A percentile compares a stretch with the other conserved stretches of the same genome.
phyloP scores from a whole-genome alignment of 2,113 vertebrate species.

The Aspidoscelis tigris region DNA sequence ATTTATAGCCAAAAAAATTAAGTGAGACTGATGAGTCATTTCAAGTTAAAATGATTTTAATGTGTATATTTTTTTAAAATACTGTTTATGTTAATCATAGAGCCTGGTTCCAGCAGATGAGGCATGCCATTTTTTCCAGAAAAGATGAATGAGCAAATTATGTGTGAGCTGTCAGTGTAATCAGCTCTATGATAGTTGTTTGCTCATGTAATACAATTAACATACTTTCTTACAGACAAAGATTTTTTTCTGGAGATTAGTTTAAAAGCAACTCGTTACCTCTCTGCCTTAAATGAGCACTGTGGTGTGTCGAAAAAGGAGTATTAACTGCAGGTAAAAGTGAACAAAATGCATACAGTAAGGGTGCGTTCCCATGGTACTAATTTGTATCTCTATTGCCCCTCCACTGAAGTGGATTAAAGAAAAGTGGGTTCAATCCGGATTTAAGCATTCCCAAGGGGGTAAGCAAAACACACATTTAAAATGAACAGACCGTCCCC shows the following conservation, averaged over 20 bases:
- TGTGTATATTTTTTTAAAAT: neutral
- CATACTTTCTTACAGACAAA: neutral
- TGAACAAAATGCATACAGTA: neutral
- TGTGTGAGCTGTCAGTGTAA: slow-evolving; percentile 15
- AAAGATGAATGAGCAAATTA: slow-evolving; percentile 24
- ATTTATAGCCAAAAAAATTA: slow-evolving; percentile 27
- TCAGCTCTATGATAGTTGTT: slow-evolving; percentile 8
- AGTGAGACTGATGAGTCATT: slow-evolving; percentile 8
- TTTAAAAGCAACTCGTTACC: neutral
- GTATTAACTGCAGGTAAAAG: neutral
- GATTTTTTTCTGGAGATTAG: slow-evolving; percentile 8
- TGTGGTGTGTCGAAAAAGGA: neutral
- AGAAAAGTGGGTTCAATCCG: too few species aligned
- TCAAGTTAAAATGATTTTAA: slow-evolving; percentile 36
- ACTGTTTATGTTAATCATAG: slow-evolving; percentile 27
- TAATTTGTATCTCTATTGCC: too few species aligned
- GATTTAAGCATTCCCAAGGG: too few species aligned
- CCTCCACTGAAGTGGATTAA: too few species aligned
- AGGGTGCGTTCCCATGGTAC: too few species aligned
- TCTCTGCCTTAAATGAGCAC: slow-evolving; percentile 23
- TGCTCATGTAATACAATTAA: slow-evolving; percentile 31
- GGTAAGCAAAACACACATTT: too few species aligned
- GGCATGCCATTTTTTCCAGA: slow-evolving; percentile 35
- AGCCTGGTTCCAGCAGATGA: slow-evolving; percentile 32
- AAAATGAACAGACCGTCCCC: too few species aligned